These are phyloP conservation scores for Orthonevra nobilis DNA, from an alignment of 2,888 invertebrate species.

Conservation along the genomic window DNA sequence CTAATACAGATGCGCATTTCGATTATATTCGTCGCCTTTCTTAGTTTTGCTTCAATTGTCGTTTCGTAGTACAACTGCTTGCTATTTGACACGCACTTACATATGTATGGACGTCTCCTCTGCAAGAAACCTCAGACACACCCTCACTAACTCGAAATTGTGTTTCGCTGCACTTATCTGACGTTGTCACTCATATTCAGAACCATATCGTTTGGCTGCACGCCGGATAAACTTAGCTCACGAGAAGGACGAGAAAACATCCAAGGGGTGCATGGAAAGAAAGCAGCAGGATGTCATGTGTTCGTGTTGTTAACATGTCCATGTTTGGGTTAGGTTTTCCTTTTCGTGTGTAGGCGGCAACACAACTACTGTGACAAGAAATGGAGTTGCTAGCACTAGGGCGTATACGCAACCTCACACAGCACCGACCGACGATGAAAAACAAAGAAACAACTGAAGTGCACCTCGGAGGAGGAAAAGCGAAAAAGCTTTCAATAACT, in stretches of 20 bases:
- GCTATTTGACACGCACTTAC: conserved; percentile 42
- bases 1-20: too few relatives aligned
- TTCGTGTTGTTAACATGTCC: conserved; percentile 15
- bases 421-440: conserved; percentile 13
- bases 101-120: too few relatives aligned
- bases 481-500: conserved; percentile 32
- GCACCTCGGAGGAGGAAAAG: conserved; percentile 6
- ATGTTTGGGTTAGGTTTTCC: conserved; percentile 9
- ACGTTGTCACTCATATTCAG: conserved; percentile 23
- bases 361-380: too few relatives aligned
- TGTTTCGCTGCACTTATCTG: too few relatives aligned
- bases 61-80: conserved; percentile 30
- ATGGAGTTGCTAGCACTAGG: conserved; percentile 20
- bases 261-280: too few relatives aligned
- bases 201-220: conserved; percentile 43
- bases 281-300: neutral
- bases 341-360: conserved; percentile 3
- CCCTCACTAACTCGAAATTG: too few relatives aligned
- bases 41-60: conserved; percentile 24
- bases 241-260: too few relatives aligned
- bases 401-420: conserved; percentile 64
- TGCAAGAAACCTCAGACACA: too few relatives aligned
- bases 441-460: conserved; percentile 40
- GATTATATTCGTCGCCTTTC: too few relatives aligned
- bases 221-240: conserved; percentile 47